Conservation (phyloP, 2,888 invertebrate species). For the Campaea margaritaria region DNA sequence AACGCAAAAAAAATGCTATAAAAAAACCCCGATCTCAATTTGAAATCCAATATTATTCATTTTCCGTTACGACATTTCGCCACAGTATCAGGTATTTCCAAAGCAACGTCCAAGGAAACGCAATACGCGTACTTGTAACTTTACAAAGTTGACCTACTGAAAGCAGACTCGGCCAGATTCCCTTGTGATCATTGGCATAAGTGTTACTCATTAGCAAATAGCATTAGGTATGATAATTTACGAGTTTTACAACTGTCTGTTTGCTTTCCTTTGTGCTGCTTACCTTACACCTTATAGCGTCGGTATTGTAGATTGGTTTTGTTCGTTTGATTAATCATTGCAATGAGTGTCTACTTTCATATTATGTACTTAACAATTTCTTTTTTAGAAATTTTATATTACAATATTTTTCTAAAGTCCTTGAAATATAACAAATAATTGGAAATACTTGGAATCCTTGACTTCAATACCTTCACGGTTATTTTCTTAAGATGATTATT, state of each 20-base stretch:
- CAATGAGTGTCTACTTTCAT: background rate
- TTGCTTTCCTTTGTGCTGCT: constrained; percentile 44
- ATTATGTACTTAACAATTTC: no score
- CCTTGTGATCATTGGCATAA: constrained; percentile 16
- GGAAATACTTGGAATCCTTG: no score
- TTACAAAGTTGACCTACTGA: constrained; percentile 35
- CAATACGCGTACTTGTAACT: constrained; percentile 1
- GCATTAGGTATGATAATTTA: no score
- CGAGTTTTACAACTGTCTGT: constrained; percentile 25
- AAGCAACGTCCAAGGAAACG: constrained; percentile 2
- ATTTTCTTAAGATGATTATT: no score
- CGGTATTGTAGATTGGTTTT: constrained; percentile 1
- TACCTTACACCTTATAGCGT: constrained; percentile 30
- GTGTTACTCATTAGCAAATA: constrained; percentile 44
- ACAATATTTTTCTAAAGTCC: no score
- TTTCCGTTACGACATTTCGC: background rate
- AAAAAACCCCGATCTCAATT: background rate
- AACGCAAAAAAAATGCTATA: background rate
- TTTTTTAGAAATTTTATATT: no score
- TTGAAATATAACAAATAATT: no score
- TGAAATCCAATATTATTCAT: background rate
- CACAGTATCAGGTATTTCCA: constrained; percentile 4
- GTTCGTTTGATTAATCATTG: background rate
- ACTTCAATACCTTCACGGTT: no score
- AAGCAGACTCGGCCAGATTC: constrained; percentile 27